Evolutionary conservation across 1,140 invertebrate genomes (phyloP).

Genomic region (Diorhabda carinulata): DNA sequence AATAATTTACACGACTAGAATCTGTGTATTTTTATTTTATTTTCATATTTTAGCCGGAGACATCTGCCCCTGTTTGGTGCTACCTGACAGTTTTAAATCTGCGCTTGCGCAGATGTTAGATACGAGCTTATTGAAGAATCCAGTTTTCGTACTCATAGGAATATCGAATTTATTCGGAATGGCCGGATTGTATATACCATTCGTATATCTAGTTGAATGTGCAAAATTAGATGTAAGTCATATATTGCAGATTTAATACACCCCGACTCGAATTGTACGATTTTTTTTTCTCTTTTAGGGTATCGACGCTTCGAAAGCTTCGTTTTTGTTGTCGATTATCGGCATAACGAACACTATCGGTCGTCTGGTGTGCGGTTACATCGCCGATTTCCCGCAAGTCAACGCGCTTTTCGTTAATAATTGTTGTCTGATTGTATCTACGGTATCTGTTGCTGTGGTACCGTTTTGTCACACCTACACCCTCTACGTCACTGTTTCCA

Average conservation of each 20-base stretch:
- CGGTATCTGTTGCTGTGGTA: constrained; percentile 76
- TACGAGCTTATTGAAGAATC: constrained; percentile 82
- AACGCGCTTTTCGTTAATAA: constrained; percentile 93
- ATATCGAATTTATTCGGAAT: constrained; percentile 93
- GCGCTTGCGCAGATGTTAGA: constrained; percentile 91
- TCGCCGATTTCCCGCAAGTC: constrained; percentile 81
- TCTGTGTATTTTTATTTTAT: background rate
- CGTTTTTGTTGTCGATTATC: constrained; percentile 89
- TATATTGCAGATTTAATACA: background rate
- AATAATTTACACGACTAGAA: too few species aligned
- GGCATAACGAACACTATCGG: constrained; percentile 93
- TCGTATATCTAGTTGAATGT: constrained; percentile 86
- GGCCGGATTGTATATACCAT: constrained; percentile 93
- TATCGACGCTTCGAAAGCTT: constrained; percentile 70
- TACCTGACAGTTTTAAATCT: constrained; percentile 76
- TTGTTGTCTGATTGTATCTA: constrained; percentile 85
- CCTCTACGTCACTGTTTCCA: constrained; percentile 76
- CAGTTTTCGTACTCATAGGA: constrained; percentile 88
- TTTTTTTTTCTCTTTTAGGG: constrained; percentile 56
- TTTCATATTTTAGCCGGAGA: constrained; percentile 54
- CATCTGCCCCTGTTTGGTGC: constrained; percentile 72
- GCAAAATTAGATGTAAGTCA: constrained; percentile 63
- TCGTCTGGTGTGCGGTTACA: constrained; percentile 80
- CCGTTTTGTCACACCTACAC: constrained; percentile 79
- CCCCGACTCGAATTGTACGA: background rate